Conservation (phyloP, 92 coral and sea anemone species). For the Parazoanthus atlanticus region DNA sequence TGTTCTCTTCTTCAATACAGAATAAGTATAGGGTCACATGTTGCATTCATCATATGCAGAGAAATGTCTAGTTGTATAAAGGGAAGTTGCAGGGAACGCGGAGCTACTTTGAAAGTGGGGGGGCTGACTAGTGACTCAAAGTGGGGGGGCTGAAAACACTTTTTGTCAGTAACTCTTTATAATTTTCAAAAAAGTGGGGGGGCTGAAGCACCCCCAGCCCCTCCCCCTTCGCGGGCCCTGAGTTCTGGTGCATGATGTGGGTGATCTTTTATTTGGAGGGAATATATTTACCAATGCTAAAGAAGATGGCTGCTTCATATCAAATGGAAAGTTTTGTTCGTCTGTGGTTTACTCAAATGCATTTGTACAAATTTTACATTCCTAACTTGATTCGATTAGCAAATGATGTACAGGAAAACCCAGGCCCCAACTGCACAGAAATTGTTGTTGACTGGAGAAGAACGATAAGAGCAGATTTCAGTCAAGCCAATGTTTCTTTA, state of each 20-base stretch:
- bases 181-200: too few relatives aligned
- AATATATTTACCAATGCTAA: background rate
- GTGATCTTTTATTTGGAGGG: background rate
- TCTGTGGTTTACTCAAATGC: background rate
- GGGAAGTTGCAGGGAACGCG: too few relatives aligned
- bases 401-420: background rate
- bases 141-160: too few relatives aligned
- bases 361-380: background rate
- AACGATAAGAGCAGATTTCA: background rate
- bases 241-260: conserved; percentile 4
- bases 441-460: background rate
- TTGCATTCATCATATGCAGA: background rate
- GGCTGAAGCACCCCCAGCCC: too few relatives aligned
- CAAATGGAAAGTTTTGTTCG: background rate
- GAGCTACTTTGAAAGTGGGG: too few relatives aligned
- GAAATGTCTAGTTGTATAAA: background rate
- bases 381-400: background rate
- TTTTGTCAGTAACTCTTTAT: too few relatives aligned
- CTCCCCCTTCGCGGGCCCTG: too few relatives aligned
- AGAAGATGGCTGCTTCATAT: background rate
- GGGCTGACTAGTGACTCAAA: too few relatives aligned
- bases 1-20: background rate
- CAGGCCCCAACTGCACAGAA: background rate
- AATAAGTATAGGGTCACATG: conserved; percentile 1
- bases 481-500: background rate